Evolutionary conservation across 2,113 vertebrate genomes (phyloP).

Genomic region (Centropristis striata): DNA sequence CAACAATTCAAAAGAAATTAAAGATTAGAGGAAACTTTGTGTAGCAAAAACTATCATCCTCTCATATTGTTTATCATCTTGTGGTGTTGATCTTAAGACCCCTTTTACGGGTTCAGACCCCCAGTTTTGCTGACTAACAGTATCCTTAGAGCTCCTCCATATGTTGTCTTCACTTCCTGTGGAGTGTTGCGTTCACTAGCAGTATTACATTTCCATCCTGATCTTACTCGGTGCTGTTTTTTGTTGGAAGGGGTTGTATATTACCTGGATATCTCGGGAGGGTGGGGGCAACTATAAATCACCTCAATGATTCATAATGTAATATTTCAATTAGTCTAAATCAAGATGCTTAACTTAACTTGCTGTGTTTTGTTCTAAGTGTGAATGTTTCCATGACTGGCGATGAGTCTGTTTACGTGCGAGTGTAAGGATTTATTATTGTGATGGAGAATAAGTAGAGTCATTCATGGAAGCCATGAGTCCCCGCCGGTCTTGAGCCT

Average conservation of each 20-base stretch:
- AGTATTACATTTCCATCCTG: slow-evolving; percentile 57
- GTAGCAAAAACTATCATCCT: background rate
- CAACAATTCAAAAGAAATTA: background rate
- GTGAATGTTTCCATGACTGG: slow-evolving; percentile 20
- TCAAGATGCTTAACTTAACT: slow-evolving; percentile 29
- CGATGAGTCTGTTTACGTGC: background rate
- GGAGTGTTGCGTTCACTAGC: slow-evolving; percentile 44
- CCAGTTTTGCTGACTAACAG: background rate
- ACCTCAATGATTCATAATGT: background rate
- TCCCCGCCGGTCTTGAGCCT: slow-evolving; percentile 19
- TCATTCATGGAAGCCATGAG: slow-evolving; percentile 22
- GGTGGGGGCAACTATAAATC: background rate
- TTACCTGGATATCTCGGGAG: background rate
- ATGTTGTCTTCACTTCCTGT: background rate
- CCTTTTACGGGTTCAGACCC: too few species aligned
- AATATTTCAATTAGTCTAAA: slow-evolving; percentile 11
- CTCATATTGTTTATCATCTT: background rate
- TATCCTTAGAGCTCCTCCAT: background rate
- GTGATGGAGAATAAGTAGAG: slow-evolving; percentile 9
- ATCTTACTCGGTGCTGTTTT: slow-evolving; percentile 22
- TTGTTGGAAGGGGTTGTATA: background rate
- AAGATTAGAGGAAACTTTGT: background rate
- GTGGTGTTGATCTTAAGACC: background rate
- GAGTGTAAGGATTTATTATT: slow-evolving; percentile 9
- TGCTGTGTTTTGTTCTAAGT: slow-evolving; percentile 16